Evolutionary conservation across 2,888 invertebrate genomes (phyloP).

Genomic region (Seira sanloemensis): DNA sequence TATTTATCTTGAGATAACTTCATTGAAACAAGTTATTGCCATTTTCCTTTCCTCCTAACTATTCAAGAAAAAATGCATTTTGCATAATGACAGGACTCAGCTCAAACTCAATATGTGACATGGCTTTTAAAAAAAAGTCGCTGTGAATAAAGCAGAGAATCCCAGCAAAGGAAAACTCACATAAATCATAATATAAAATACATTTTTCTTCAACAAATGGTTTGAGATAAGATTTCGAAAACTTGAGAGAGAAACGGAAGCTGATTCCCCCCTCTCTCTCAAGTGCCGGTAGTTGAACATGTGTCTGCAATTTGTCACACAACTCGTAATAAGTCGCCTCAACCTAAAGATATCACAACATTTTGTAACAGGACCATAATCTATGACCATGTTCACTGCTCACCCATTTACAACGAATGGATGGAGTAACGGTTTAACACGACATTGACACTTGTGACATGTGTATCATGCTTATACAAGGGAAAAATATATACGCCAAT

Average conservation of each 20-base stretch:
- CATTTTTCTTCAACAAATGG: background rate
- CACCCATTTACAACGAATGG: background rate
- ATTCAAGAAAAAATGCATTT: background rate
- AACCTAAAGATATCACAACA: background rate
- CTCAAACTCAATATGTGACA: background rate
- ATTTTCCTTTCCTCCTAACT: background rate
- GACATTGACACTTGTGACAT: background rate
- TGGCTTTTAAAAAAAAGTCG: background rate
- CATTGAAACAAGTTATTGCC: background rate
- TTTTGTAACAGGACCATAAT: background rate
- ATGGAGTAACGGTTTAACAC: background rate
- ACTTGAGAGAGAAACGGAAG: background rate
- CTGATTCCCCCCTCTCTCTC: background rate
- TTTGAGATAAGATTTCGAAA: background rate
- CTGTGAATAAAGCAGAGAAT: background rate
- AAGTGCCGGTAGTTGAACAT: conserved; percentile 16
- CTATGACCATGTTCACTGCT: no score
- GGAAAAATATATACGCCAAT: no score
- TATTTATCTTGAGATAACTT: background rate
- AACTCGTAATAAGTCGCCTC: background rate
- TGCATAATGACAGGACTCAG: background rate
- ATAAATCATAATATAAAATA: no score
- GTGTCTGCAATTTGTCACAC: conserved; percentile 1
- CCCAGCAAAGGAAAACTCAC: background rate
- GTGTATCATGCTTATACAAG: no score